Percentiles rank a stretch among this genome's conserved stretches.
phyloP scores from a whole-genome alignment of 35 echinoderm and acorn worm species.

The Acanthaster planci region DNA sequence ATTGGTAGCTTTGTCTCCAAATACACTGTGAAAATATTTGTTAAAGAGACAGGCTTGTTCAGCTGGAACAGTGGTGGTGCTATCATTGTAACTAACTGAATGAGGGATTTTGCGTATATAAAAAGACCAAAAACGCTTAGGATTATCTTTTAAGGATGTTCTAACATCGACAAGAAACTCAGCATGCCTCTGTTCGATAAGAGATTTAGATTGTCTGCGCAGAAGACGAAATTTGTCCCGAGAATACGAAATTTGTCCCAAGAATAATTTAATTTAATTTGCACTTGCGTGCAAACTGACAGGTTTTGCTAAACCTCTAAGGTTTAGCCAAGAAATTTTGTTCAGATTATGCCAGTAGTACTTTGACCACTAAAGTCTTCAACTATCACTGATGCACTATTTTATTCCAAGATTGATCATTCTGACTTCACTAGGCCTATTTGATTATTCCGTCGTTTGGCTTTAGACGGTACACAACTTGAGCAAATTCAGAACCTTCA shows the following conservation, averaged over 20 bases:
- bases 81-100: background rate
- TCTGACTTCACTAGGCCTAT: too few relatives aligned
- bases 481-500: too few relatives aligned
- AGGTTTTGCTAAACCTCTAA: too few relatives aligned
- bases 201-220: background rate
- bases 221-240: background rate
- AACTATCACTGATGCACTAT: too few relatives aligned
- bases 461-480: too few relatives aligned
- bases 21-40: slow-evolving; percentile 24
- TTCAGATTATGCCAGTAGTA: too few relatives aligned
- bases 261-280: too few relatives aligned
- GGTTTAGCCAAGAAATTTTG: too few relatives aligned
- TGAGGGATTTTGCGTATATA: background rate
- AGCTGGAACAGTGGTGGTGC: background rate
- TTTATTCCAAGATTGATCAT: too few relatives aligned
- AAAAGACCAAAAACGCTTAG: slow-evolving; percentile 6
- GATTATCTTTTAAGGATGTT: background rate
- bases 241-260: background rate
- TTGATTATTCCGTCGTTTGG: too few relatives aligned
- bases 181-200: background rate
- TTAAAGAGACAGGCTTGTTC: background rate
- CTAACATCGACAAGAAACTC: background rate
- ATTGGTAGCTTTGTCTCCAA: slow-evolving; percentile 4
- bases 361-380: too few relatives aligned
- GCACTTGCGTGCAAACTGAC: too few relatives aligned